Evolutionary conservation across 2,113 vertebrate genomes (phyloP).

Genomic region (Sciurus niger): DNA sequence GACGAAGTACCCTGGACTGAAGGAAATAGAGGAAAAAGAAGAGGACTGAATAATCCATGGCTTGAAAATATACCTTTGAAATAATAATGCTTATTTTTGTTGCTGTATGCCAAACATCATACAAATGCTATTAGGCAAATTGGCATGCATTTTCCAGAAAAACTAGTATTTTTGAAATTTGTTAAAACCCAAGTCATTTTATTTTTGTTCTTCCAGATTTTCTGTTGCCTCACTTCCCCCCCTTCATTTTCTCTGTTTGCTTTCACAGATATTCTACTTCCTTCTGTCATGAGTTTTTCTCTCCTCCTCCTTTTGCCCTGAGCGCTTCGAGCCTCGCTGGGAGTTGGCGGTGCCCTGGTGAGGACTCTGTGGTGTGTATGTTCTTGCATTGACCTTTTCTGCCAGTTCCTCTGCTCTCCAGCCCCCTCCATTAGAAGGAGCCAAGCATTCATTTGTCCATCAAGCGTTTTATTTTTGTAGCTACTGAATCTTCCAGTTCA

Average conservation of each 20-base stretch:
- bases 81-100: slow-evolving; percentile 8
- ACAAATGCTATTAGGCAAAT: background rate
- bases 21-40: background rate
- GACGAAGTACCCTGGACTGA: background rate
- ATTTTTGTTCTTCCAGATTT: slow-evolving; percentile 22
- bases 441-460: slow-evolving; percentile 77
- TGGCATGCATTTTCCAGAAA: background rate
- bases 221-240: background rate
- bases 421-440: slow-evolving; percentile 65
- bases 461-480: slow-evolving; percentile 80
- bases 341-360: background rate
- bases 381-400: slow-evolving; percentile 71
- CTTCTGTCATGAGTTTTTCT: background rate
- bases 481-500: slow-evolving; percentile 77
- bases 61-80: background rate
- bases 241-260: background rate
- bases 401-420: background rate
- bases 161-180: slow-evolving; percentile 34
- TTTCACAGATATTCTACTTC: background rate
- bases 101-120: background rate
- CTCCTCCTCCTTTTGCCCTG: background rate
- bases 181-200: slow-evolving; percentile 1
- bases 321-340: background rate
- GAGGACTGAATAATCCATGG: background rate
- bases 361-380: background rate